Evolutionary conservation across 64 coral and sea anemone genomes (phyloP), one percentile per base, ranked within the genome.

Genomic region (Trachythela sp.): DNA sequence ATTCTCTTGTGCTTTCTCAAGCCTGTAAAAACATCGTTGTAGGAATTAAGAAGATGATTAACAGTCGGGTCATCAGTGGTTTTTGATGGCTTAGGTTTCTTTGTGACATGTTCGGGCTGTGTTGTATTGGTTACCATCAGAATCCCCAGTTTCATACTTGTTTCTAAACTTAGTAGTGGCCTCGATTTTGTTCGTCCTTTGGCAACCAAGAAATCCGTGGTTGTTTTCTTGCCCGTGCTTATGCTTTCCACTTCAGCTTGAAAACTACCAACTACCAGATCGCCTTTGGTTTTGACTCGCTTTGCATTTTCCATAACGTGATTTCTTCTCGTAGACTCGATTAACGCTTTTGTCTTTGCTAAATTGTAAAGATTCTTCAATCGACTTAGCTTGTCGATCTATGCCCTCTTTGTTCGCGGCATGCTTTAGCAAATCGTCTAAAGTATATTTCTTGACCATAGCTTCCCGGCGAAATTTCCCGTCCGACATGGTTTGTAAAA

Each of bases 1-100:
- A 86, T 86, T 18, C 24, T 5, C 58, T 76, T 86, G 67, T 91
- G 90, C 48, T 92, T 92, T 18, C 70, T 60, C 5, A 92, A 7
- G 26, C 85, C 90, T 27, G 60, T 40, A 27, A 83, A 87, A 6
- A 92, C 56, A 22, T 86, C 42, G 29, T 45, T 13, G 34, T 86
- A 86, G 14, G 59, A 60, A 48, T n/a, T 38, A 4, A 75, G 34
- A n/a, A 92, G 10, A 58, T 90, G 77, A 27, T 5, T 36, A 18
- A 0, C 2, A 2, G 48, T 3, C 31, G 40, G 22, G 75, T 8
- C 48, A n/a, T n/a, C n/a, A n/a, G n/a, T n/a, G n/a, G n/a, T 31
- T 77, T 36, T 41, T 22, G 20, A 30, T 45, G 48, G 54, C 39
- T 13, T 1, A 24, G 2, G 10, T 11, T 11, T 45, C 42, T 4